A percentile compares a stretch with the other conserved stretches of the same genome.
These are phyloP conservation scores for Gastracanthus pulcherrimus DNA, from an alignment of 2,888 invertebrate genomes.

Conservation along the genomic window DNA sequence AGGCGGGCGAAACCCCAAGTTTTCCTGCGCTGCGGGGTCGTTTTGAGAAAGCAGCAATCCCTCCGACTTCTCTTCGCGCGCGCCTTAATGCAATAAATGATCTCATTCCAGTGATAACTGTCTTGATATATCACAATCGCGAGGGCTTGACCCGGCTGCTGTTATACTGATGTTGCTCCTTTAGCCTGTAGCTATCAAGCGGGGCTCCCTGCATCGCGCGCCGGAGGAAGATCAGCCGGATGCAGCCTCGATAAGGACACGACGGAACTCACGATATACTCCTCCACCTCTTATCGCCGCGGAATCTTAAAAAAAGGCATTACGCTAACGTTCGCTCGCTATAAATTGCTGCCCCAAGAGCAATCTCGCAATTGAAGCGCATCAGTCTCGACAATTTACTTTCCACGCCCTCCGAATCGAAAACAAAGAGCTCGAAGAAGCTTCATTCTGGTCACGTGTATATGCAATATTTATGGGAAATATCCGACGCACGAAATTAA, in stretches of 20 bases:
- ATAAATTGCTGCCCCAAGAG: neutral
- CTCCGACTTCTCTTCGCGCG: conserved; percentile 38
- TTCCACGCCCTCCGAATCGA: neutral
- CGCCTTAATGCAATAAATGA: conserved; percentile 73
- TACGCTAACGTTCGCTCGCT: neutral
- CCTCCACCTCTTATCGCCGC: neutral
- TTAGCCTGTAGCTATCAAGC: neutral
- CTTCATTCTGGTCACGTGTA: neutral
- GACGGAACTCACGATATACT: conserved; percentile 3
- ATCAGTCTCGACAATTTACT: neutral
- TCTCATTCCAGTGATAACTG: conserved; percentile 73
- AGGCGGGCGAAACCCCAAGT: conserved; percentile 42
- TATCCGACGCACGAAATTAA: neutral
- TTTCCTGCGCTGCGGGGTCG: conserved; percentile 56
- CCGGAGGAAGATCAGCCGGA: conserved; percentile 39
- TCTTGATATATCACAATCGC: conserved; percentile 70
- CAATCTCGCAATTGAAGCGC: neutral
- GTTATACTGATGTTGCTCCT: conserved; percentile 9
- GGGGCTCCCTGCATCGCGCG: conserved; percentile 36
- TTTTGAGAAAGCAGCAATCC: neutral
- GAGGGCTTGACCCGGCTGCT: conserved; percentile 45
- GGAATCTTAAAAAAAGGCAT: conserved; percentile 4
- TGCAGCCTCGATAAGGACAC: conserved; percentile 16
- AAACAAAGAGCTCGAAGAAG: neutral
- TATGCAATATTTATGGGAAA: neutral